Base-by-base conservation (phyloP, 2,888 invertebrate genomes). In the Elmis aenea region DNA sequence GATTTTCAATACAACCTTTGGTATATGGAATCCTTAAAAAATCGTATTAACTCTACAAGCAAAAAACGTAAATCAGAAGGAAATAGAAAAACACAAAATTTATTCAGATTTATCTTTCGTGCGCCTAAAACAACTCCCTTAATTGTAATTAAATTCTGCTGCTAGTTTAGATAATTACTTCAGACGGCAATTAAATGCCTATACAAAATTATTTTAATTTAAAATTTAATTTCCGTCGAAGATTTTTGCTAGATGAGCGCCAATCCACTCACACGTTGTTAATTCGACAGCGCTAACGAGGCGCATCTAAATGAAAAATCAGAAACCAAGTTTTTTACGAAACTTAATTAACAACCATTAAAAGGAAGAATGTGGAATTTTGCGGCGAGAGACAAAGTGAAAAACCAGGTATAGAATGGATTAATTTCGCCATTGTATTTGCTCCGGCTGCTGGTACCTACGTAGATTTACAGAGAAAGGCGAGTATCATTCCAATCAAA, bases 121-220 rank as follows among this genome's bases (percentile, higher is more conserved):
- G 44, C 35, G 34, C 38, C 32, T 38, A 55, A 52, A 55, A 54
- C 51, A 56, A 46, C 48, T 48, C 44, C 31, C 49, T 51, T 54
- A 57, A 57, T 57, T 54, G 51, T 53, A 55, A 54, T 54, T 52
- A 51, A 50, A 54, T 52, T 52, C 35, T 38, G 46, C 41, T 36
- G 38, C 42, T 45, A 42, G 42, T 39, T 41, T 34, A 40, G 31
- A 50, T 55, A 61, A 59, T 61, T 58, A 55, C 53, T 51, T 56
- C 48, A 45, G 55, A 51, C 51, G 44, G 58, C 60, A 62, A 61
- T 62, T 61, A 61, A 57, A 57, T 55, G 57, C 54, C 61, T 55
- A 61, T 62, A 61, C 52, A 61, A 62, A 61, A 62, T 61, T 61
- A 61, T 60, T 60, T 61, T 57, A 61, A 62, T 61, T 61, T 59